Base-by-base conservation (phyloP, 2,797 vertebrate genomes). In the Chrysocyon brachyurus region DNA sequence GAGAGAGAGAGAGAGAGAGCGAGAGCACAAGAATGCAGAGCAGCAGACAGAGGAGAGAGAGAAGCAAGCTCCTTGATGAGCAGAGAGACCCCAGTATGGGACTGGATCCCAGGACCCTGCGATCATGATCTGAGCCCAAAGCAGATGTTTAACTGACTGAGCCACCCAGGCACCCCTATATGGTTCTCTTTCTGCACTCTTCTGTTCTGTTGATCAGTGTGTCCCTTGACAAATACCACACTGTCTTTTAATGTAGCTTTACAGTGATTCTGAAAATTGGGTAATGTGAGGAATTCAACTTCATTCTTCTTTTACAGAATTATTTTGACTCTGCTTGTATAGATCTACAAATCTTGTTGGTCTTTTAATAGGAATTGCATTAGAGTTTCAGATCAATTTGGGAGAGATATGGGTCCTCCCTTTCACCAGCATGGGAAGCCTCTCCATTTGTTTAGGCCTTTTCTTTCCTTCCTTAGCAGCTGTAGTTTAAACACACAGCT, bases 191-290 rank as follows among this genome's bases (percentile, higher is more conserved):
- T 88, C 19, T 40, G 6, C 14, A 82, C 24, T 73, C 4, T 88
- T 82, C 40, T 36, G 56, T 46, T 46, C 40, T 46, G 6, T 56
- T 73, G 66, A 40, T n/a, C 16, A 40, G 66, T 73, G 56, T 82
- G 40, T 73, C 11, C 28, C 26, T 68, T 94, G 84, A 49, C 84
- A 52, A 87, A 46, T 59, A 75, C 49, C 6, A 46, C 16, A 57
- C 22, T 84, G 3, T 92, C 33, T 95, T 83, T 87, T 87, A 52
- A 49, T 87, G 33, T 64, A 81, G 33, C 16, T 81, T 46, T 87
- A 75, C 4, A 59, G 36, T 82, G 84, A 57, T 95, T 91, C 83
- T 91, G 54, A 87, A 91, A 95, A 54, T 79, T 28, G 46, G 75
- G 19, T 83, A 79, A 40, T 61, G 46, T 66, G 68, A 68, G n/a